phyloP scores from a whole-genome alignment of 2,113 vertebrate genomes.

The Hypomesus transpacificus region DNA sequence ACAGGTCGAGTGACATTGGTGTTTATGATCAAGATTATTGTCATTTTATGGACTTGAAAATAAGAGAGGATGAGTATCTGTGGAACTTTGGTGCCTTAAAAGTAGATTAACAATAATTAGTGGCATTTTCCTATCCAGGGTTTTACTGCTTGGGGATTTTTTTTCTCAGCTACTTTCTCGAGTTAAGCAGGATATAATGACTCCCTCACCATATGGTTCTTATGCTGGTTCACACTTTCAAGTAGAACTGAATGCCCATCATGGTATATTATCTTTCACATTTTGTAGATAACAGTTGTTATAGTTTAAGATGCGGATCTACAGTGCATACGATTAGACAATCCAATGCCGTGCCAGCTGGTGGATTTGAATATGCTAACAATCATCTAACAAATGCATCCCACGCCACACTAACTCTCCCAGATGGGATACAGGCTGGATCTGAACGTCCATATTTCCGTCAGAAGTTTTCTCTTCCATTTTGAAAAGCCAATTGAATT shows the following conservation, averaged over 20 bases:
- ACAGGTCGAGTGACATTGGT: slow-evolving; percentile 15
- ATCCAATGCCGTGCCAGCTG: slow-evolving; percentile 19
- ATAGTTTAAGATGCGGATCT: slow-evolving; percentile 6
- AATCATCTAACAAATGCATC: slow-evolving; percentile 7
- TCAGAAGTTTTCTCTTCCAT: slow-evolving; percentile 32
- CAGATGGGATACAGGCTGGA: slow-evolving; percentile 54
- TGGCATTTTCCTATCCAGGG: not conserved
- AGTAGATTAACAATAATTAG: not conserved
- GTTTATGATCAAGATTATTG: not conserved
- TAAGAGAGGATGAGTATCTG: not conserved
- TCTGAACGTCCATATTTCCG: not conserved
- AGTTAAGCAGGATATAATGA: not conserved
- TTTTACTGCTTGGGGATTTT: not conserved
- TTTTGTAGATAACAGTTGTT: slow-evolving; percentile 10
- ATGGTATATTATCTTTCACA: not conserved
- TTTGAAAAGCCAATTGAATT: slow-evolving; percentile 11
- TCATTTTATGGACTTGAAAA: not conserved
- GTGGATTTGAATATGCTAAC: slow-evolving; percentile 38
- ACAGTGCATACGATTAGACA: slow-evolving; percentile 5
- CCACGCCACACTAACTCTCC: slow-evolving; percentile 19
- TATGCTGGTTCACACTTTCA: not conserved
- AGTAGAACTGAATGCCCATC: not conserved
- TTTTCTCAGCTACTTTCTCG: not conserved
- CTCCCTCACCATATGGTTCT: not conserved
- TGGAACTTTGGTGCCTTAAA: not conserved